Conservation (phyloP, 2,888 invertebrate species). For the Pheosia tremula region DNA sequence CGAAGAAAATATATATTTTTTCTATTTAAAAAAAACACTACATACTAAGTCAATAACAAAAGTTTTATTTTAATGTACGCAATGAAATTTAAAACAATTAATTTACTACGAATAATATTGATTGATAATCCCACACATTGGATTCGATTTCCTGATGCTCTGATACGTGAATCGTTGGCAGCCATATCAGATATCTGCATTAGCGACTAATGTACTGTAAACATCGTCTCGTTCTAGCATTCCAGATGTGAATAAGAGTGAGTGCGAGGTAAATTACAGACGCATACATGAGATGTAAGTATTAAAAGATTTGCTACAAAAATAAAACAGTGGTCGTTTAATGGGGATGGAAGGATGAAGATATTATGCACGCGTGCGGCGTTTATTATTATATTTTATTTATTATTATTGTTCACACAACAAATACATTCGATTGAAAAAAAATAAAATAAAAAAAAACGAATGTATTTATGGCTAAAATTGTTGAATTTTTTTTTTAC, state of each 20-base stretch:
- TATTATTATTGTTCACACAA: slow-evolving; percentile 4
- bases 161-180: slow-evolving; percentile 39
- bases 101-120: slow-evolving; percentile 20
- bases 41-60: too few relatives aligned
- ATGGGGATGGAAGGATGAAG: slow-evolving; percentile 30
- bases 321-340: slow-evolving; percentile 48
- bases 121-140: slow-evolving; percentile 26
- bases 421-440: not conserved
- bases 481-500: too few relatives aligned
- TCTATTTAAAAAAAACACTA: too few relatives aligned
- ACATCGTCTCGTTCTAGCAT: slow-evolving; percentile 8
- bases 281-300: slow-evolving; percentile 18
- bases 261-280: slow-evolving; percentile 17
- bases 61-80: not conserved
- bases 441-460: not conserved
- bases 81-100: slow-evolving; percentile 9
- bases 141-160: slow-evolving; percentile 39
- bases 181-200: slow-evolving; percentile 33
- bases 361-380: slow-evolving; percentile 34
- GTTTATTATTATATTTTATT: slow-evolving; percentile 20
- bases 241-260: not conserved
- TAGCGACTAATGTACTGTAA: slow-evolving; percentile 13
- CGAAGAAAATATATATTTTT: too few relatives aligned
- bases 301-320: slow-evolving; percentile 41
- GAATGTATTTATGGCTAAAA: too few relatives aligned